Conservation (phyloP, 2,113 vertebrate species). For the Peucedramus taeniatus region DNA sequence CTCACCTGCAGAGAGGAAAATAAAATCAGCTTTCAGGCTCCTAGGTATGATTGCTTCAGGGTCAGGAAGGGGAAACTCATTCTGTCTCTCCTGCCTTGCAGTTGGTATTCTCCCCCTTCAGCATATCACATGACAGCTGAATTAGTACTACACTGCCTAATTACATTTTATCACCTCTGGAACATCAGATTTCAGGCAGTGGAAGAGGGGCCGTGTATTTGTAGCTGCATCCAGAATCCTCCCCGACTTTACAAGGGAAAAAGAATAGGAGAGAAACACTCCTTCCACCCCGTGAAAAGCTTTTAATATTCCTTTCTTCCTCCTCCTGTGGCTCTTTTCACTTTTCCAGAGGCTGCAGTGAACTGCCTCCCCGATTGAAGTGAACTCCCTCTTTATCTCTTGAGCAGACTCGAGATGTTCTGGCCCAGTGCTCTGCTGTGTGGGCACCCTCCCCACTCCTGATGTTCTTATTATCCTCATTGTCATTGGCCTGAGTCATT, state of each 20-base stretch:
- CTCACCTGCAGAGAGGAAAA: slow-evolving; percentile 20
- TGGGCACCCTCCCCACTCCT: background rate
- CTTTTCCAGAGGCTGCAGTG: background rate
- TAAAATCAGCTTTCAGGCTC: background rate
- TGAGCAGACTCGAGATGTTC: background rate
- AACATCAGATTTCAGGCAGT: background rate
- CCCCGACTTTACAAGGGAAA: fast-evolving
- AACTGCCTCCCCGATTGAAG: background rate
- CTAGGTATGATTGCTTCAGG: background rate
- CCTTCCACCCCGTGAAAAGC: background rate
- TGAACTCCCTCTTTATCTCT: background rate
- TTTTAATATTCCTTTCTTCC: background rate
- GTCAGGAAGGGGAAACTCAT: slow-evolving; percentile 10
- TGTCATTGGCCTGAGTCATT: background rate
- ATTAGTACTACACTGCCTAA: background rate
- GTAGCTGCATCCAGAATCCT: background rate
- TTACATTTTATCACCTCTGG: background rate
- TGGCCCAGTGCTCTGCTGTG: background rate
- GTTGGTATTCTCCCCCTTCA: background rate
- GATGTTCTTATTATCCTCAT: background rate
- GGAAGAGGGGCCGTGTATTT: background rate
- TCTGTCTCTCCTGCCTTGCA: background rate
- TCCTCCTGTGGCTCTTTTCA: background rate
- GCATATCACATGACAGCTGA: background rate
- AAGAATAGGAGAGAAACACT: background rate